phyloP scores from a whole-genome alignment of 2,888 invertebrate genomes.

The Drosophila atripex region DNA sequence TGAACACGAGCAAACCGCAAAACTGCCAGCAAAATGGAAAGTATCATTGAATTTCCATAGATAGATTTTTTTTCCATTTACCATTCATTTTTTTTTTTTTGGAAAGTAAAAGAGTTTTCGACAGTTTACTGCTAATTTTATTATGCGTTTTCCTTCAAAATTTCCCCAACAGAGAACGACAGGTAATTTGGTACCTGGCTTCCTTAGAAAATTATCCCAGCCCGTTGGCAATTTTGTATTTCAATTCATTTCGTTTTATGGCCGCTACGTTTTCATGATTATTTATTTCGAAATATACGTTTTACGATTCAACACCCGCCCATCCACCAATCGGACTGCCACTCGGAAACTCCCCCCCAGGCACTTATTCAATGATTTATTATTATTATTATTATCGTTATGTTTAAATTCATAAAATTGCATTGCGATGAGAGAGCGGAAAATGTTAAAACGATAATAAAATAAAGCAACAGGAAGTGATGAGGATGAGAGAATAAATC shows the following conservation, averaged over 20 bases:
- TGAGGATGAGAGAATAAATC: background rate
- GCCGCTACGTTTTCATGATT: slow-evolving; percentile 28
- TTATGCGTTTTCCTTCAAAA: background rate
- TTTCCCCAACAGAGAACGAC: background rate
- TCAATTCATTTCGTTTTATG: slow-evolving; percentile 34
- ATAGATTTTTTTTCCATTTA: background rate
- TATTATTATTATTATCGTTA: slow-evolving; percentile 52
- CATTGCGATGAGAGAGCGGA: slow-evolving; percentile 46
- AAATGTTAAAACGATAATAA: slow-evolving; percentile 4
- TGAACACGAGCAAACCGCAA: slow-evolving; percentile 2
- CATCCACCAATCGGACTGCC: too few species aligned
- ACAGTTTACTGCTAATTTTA: background rate
- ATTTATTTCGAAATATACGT: slow-evolving; percentile 28
- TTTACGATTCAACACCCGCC: slow-evolving; percentile 19
- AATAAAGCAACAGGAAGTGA: background rate
- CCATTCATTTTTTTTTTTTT: background rate
- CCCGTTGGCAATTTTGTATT: background rate
- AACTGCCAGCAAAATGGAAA: background rate
- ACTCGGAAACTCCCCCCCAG: background rate
- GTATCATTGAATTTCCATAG: slow-evolving; percentile 3
- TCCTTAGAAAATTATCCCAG: background rate
- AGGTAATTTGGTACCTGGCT: background rate
- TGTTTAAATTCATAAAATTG: slow-evolving; percentile 56
- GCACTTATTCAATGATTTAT: slow-evolving; percentile 53
- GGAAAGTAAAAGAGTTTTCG: background rate